phyloP scores from a whole-genome alignment of 2,113 vertebrate species.

The Grallaria varia region DNA sequence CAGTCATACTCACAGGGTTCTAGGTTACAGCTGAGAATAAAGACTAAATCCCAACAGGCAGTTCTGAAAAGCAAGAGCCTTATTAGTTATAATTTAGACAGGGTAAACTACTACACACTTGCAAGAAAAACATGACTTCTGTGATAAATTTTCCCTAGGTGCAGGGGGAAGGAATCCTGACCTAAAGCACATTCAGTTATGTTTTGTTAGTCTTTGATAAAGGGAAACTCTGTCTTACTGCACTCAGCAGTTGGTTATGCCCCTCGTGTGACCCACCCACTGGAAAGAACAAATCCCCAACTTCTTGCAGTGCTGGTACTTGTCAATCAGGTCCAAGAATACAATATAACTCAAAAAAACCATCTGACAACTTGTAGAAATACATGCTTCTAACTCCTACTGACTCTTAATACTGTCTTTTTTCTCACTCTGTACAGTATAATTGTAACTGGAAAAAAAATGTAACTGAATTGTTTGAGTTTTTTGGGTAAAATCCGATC shows the following conservation, averaged over 20 bases:
- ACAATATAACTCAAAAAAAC: not conserved
- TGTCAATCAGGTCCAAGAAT: not conserved
- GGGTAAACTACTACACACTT: not conserved
- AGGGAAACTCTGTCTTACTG: not conserved
- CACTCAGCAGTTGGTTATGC: not conserved
- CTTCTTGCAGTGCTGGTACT: not conserved
- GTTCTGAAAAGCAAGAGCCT: not conserved
- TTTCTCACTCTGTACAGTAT: fast-evolving
- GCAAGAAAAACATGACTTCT: not conserved
- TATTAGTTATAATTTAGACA: not conserved
- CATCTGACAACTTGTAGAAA: not conserved
- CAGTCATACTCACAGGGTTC: not conserved
- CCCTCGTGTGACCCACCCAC: too few relatives aligned
- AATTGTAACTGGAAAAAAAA: not conserved
- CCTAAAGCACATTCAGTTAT: not conserved
- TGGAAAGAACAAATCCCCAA: not conserved
- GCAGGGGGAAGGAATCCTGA: not conserved
- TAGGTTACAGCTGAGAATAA: not conserved
- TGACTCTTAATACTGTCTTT: not conserved
- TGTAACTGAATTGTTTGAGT: not conserved
- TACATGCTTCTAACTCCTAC: not conserved
- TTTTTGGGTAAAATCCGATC: not conserved
- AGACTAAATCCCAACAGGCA: not conserved
- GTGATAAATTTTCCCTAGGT: not conserved
- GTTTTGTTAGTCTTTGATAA: not conserved